Base-by-base conservation (phyloP, 1,140 invertebrate genomes). In the Archegozetes longisetosus region DNA sequence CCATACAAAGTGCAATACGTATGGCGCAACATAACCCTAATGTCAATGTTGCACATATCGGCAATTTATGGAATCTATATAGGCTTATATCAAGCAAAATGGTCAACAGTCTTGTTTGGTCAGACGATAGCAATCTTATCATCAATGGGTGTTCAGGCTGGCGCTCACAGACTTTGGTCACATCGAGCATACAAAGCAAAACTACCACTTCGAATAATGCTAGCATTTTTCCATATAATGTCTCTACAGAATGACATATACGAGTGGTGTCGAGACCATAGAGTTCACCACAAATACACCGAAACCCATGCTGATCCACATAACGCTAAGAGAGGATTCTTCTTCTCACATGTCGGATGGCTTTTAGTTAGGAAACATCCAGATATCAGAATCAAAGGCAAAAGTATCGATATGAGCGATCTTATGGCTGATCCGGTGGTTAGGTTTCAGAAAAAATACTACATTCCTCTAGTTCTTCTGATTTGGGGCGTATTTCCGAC, bases 221-320 rank as follows among this genome's bases (percentile, higher is more conserved):
- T 96, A 50, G 79, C 83, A 13, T 66, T 85, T 9, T 82, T 80
- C 23, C 53, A 61, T 9, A 61, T 58, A 1, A 53, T 64, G 29
- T 52, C 60, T 20, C 71, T 73, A 61, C 74, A 95, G 85, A 92
- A 96, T 74, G 81, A 86, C 52, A 84, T 88, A 22, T 82, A 85
- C 59, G 89, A 95, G 70, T 97, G 93, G 92, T 78, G 83, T 0
- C 77, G 92, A 60, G 91, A 96, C 72, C 93, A 98, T 74, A 78
- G 93, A 65, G 86, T 94, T 61, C 93, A 98, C 70, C 93, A 97
- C 75, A 96, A 96, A 70, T 96, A 84, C 74, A 87, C 84, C 3
- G 92, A 97, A 72, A 97, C 93, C 0, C 81, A 95, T 72, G 92
- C 90, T 2, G 92, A 97, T 75, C 92, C 93, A 0, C 90, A 96